Evolutionary conservation across 2,113 vertebrate genomes (phyloP).

Genomic region (Nothobranchius kuhntae): DNA sequence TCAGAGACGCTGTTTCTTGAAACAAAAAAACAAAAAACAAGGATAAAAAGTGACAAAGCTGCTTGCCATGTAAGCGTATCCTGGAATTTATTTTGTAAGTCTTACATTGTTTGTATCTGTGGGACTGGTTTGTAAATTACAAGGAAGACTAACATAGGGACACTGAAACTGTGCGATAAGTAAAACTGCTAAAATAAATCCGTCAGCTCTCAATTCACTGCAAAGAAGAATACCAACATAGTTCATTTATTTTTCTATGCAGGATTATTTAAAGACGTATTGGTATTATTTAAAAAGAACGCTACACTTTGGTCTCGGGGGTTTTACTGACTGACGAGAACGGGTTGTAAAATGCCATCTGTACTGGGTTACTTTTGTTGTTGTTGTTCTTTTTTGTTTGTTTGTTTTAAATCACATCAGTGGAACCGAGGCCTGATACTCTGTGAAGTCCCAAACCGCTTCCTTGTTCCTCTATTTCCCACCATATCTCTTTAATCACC

Average conservation of each 20-base stretch:
- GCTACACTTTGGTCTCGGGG: slow-evolving; percentile 50
- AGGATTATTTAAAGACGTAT: slow-evolving; percentile 82
- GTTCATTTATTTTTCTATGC: slow-evolving; percentile 86
- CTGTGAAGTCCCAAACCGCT: slow-evolving; percentile 69
- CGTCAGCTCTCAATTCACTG: slow-evolving; percentile 76
- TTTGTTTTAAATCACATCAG: slow-evolving; percentile 60
- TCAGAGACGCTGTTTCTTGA: slow-evolving; percentile 75
- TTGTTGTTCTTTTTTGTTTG: slow-evolving; percentile 24
- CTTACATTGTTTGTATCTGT: slow-evolving; percentile 98
- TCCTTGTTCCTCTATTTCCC: slow-evolving; percentile 79
- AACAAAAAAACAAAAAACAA: slow-evolving; percentile 59
- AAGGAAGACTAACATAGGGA: slow-evolving; percentile 62
- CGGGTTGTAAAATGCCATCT: slow-evolving; percentile 63
- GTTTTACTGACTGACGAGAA: slow-evolving; percentile 45
- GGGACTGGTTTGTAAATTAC: slow-evolving; percentile 98
- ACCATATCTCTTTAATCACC: slow-evolving; percentile 74
- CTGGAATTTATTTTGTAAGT: slow-evolving; percentile 98
- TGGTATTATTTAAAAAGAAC: slow-evolving; percentile 75
- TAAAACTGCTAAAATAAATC: slow-evolving; percentile 48
- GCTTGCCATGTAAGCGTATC: slow-evolving; percentile 99
- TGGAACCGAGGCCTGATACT: slow-evolving; percentile 65
- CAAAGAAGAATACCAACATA: slow-evolving; percentile 72
- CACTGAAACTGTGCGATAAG: slow-evolving; percentile 39
- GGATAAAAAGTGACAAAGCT: slow-evolving; percentile 78
- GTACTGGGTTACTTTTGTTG: slow-evolving; percentile 24